These are phyloP conservation scores for Alauda arvensis DNA, from an alignment of 2,797 vertebrate genomes.

Conservation along the genomic window DNA sequence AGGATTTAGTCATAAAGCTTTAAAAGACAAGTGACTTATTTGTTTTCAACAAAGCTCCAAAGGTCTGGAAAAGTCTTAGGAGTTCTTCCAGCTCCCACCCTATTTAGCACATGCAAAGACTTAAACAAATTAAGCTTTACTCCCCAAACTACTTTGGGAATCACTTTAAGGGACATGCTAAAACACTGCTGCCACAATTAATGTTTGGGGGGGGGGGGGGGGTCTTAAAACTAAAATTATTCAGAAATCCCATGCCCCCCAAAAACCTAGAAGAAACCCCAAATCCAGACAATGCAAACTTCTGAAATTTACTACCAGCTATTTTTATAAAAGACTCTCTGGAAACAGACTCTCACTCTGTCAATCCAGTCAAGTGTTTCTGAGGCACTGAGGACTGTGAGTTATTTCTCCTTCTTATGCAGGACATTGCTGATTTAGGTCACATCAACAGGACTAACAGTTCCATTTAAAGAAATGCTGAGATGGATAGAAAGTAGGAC, in stretches of 20 bases:
- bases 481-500: conserved; percentile 3
- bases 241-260: not conserved
- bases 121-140: not conserved
- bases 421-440: conserved; percentile 59
- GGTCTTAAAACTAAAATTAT: not conserved
- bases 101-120: not conserved
- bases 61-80: not conserved
- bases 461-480: conserved; percentile 56
- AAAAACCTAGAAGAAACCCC: not conserved
- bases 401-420: conserved; percentile 40
- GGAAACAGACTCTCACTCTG: conserved; percentile 16
- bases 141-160: not conserved
- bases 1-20: not conserved
- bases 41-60: not conserved
- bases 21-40: not conserved
- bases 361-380: conserved; percentile 25
- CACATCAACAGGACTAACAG: conserved; percentile 52
- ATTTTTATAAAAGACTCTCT: conserved; percentile 22
- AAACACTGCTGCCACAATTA: not conserved
- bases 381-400: conserved; percentile 19
- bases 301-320: not conserved
- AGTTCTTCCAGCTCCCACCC: not conserved
- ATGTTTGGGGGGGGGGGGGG: not conserved
- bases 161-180: not conserved
- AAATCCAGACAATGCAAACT: not conserved